Evolutionary conservation across 2,888 invertebrate species (phyloP), one percentile per base, ranked within the genome.

Genomic region (Tachina fera): DNA sequence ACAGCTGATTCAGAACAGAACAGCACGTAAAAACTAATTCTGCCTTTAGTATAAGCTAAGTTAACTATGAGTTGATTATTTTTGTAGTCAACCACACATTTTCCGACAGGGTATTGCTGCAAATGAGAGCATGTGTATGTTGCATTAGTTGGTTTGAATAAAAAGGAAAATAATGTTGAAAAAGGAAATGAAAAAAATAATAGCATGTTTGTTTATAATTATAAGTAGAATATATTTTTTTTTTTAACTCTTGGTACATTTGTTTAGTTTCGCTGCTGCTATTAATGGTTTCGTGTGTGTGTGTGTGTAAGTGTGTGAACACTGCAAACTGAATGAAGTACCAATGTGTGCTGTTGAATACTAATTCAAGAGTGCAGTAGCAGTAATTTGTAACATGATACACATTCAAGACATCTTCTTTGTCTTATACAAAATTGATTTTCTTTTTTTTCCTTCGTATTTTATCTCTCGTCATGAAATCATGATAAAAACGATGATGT

Each of bases 201-300:
- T 80, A 60, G 76, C 86, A 86, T 86, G 86, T 86, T 86, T 86
- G 78, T 71, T 83, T 83, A 83, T 86, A 86, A 86, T 86, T 83
- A 83, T 72, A 86, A 79, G 65, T 58, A 45, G 56, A 45, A 71
- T 9, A 31, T 31, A 58, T 16, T 43, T 68, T 60, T 43, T 74
- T 53, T 45, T n/a, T 49, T 71, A 45, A 31, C 39, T 56, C 61
- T 19, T 19, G 10, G 49, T 47, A 41, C 19, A 8, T 22, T 41
- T 41, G 3, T 31, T 9, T 16, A 74, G 61, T 43, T 63, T 22
- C 9, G 14, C 41, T 61, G 61, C 14, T 41, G 6, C 6, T 41
- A 3, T n/a, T 16, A 43, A 11, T 39, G 14, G 14, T 9, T 13
- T 1, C 19, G 43, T 70, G 45, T 22, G 9, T 39, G 41, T 53